Conservation (phyloP, 2,888 invertebrate genomes). For the Liodrosophila aerea region DNA sequence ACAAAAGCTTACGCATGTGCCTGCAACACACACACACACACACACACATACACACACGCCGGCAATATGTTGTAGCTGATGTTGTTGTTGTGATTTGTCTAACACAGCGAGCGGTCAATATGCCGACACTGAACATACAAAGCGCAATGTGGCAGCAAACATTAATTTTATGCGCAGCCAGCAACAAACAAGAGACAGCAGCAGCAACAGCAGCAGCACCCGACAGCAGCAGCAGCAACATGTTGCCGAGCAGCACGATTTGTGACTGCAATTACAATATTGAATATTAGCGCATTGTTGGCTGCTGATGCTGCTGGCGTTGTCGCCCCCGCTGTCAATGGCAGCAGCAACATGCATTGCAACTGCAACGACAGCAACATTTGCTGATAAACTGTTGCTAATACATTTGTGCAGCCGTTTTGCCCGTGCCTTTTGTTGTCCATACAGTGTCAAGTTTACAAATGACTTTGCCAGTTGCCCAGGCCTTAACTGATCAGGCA, state of each 20-base stretch:
- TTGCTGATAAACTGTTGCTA: constrained; percentile 72
- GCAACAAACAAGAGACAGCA: constrained; percentile 40
- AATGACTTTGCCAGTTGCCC: constrained; percentile 62
- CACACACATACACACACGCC: constrained; percentile 56
- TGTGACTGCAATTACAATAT: constrained; percentile 78
- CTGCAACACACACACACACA: constrained; percentile 54
- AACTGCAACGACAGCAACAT: constrained; percentile 37
- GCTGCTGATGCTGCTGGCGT: constrained; percentile 23
- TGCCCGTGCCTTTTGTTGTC: constrained; percentile 55
- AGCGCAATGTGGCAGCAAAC: constrained; percentile 71
- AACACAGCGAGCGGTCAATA: constrained; percentile 77
- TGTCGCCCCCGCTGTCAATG: constrained; percentile 70
- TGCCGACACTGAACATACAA: constrained; percentile 62
- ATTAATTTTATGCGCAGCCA: constrained; percentile 70
- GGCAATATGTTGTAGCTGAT: constrained; percentile 63
- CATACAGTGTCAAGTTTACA: constrained; percentile 65
- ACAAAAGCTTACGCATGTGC: constrained; percentile 66
- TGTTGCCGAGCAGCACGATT: constrained; percentile 67
- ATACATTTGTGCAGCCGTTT: constrained; percentile 69
- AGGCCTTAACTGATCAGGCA: constrained; percentile 56
- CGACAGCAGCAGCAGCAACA: constrained; percentile 45
- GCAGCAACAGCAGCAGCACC: constrained; percentile 27
- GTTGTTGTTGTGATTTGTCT: constrained; percentile 79
- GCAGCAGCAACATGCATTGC: constrained; percentile 17
- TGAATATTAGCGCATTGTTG: constrained; percentile 78